Evolutionary conservation across 2,888 invertebrate genomes (phyloP), one percentile per base, ranked within the genome.

Genomic region (Thelaira solivaga): DNA sequence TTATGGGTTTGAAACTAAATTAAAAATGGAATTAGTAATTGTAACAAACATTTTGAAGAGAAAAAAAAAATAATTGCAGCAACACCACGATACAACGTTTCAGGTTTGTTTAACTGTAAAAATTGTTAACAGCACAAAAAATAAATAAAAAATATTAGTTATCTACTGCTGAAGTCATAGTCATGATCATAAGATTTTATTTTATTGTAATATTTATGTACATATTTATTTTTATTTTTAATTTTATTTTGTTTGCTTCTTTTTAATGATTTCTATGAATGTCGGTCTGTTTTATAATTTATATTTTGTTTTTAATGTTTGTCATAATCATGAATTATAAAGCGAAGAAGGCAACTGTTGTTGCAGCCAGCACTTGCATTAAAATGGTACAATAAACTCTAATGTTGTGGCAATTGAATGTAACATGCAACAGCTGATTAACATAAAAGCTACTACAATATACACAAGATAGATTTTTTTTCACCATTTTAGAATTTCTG

Each of bases 391-490:
- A 22, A 61, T 47, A 47, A 20, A 31, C n/a, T n/a, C n/a, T n/a
- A n/a, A 31, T 36, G 67, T 36, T 36, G 43, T 67, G 51, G 67
- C 67, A 61, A 59, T 67, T 74, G 61, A 47, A 62, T 75, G 51
- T 29, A 68, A 47, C 74, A 75, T 75, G 74, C 74, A 75, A 69
- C 74, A 75, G 74, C 74, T 75, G 74, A 75, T 75, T 75, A 75
- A 68, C 67, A 75, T 68, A 75, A 75, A 67, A 74, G 13, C 16
- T 39, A 43, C 39, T 39, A 65, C 57, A 41, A 18, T 31, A 59
- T 41, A n/a, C n/a, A n/a, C n/a, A n/a, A n/a, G n/a, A n/a, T n/a
- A n/a, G n/a, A n/a, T 65, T 26, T 61, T 71, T 59, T 57, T n/a
- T 51, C 29, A 13, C 24, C 24, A 49, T 59, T 24, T 41, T 61